Evolutionary conservation across 2,888 invertebrate species (phyloP).

Genomic region (Cynaeus angustus): DNA sequence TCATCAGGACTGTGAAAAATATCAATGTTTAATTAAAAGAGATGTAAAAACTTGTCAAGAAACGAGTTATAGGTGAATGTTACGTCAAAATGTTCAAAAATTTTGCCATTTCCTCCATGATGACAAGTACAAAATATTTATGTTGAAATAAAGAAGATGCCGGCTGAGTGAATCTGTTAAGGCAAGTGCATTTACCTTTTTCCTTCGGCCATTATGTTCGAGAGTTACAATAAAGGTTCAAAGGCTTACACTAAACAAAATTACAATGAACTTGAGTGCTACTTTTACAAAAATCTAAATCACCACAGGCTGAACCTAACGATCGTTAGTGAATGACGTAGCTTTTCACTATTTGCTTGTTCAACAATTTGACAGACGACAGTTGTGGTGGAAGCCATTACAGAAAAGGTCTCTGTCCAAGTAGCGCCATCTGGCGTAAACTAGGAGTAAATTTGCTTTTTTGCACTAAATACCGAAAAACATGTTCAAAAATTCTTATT

Average conservation of each 20-base stretch:
- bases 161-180: conserved; percentile 47
- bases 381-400: conserved; percentile 19
- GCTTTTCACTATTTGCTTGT: conserved; percentile 60
- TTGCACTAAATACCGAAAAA: no score
- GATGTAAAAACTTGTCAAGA: conserved; percentile 6
- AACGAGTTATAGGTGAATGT: neutral
- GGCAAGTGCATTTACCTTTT: conserved; percentile 62
- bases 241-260: conserved; percentile 53
- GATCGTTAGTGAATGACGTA: conserved; percentile 69
- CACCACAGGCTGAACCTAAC: conserved; percentile 55
- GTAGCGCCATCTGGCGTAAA: conserved; percentile 9
- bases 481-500: no score
- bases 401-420: conserved; percentile 1
- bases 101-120: conserved; percentile 65
- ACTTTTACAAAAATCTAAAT: conserved; percentile 53
- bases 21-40: neutral
- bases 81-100: conserved; percentile 34
- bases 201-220: conserved; percentile 64
- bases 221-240: conserved; percentile 50
- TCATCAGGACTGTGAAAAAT: conserved; percentile 77
- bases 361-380: conserved; percentile 59
- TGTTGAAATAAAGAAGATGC: conserved; percentile 53
- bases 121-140: conserved; percentile 64
- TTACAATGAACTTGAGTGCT: conserved; percentile 49
- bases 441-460: neutral